These are phyloP conservation scores for Stegana nigrithorax DNA, from an alignment of 2,888 invertebrate genomes.

Conservation along the genomic window DNA sequence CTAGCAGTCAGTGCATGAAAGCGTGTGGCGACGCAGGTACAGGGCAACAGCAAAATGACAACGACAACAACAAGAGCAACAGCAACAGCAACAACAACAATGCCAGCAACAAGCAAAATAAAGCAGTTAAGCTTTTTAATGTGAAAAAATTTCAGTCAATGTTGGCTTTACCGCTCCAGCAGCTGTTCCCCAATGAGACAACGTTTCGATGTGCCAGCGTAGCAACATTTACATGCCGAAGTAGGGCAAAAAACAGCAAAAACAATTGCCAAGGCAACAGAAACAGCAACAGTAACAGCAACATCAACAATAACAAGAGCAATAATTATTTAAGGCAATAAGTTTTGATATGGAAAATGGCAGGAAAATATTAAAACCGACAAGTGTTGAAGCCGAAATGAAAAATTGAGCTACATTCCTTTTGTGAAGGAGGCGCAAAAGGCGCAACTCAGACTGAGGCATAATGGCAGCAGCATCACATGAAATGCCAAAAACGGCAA, in stretches of 20 bases:
- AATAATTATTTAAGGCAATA: constrained; percentile 41
- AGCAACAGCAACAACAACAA: constrained; percentile 19
- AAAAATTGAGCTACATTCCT: constrained; percentile 30
- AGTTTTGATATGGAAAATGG: constrained; percentile 23
- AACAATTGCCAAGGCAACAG: background rate
- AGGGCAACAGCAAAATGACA: no score
- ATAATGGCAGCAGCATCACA: constrained; percentile 20
- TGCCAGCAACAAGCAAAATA: constrained; percentile 35
- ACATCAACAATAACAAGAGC: constrained; percentile 11
- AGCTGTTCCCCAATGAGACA: constrained; percentile 43
- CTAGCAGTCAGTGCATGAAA: background rate
- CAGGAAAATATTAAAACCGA: constrained; percentile 37
- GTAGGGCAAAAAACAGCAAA: background rate
- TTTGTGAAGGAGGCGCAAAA: background rate
- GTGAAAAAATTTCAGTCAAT: constrained; percentile 30
- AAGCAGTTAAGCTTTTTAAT: constrained; percentile 49
- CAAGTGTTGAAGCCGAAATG: constrained; percentile 42
- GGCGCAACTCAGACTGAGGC: constrained; percentile 10
- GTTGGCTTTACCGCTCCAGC: constrained; percentile 19
- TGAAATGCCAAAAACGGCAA: background rate
- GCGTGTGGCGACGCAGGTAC: background rate
- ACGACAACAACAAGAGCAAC: background rate
- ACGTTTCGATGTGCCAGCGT: no score
- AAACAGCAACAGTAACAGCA: constrained; percentile 7
- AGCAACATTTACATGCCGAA: no score